A percentile compares a stretch with the other conserved stretches of the same genome.
Evolutionary conservation across 2,888 invertebrate genomes (phyloP).

Genomic region (Chouioia cunea): DNA sequence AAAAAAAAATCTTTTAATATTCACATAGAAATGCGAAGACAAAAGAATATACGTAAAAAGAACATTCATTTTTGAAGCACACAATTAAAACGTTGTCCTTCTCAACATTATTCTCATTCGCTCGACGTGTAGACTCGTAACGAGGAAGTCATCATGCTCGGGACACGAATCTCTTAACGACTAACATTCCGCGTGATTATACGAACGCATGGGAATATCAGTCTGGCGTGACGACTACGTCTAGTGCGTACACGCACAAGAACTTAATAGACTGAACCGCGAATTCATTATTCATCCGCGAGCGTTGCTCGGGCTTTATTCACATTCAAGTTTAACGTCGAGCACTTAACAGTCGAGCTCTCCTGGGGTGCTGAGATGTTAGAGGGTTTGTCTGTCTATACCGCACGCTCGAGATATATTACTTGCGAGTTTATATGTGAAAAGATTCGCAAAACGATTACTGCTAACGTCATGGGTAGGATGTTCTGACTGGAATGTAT

Average conservation of each 20-base stretch:
- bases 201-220: slow-evolving; percentile 5
- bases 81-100: too few relatives aligned
- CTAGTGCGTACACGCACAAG: neutral
- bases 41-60: too few relatives aligned
- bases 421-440: too few relatives aligned
- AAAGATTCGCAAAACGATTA: too few relatives aligned
- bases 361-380: too few relatives aligned
- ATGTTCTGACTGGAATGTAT: too few relatives aligned
- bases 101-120: too few relatives aligned
- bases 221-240: neutral
- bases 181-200: slow-evolving; percentile 22
- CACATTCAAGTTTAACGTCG: slow-evolving; percentile 31
- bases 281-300: slow-evolving; percentile 42
- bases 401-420: neutral
- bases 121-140: slow-evolving; percentile 6
- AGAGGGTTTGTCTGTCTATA: neutral
- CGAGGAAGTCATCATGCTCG: slow-evolving; percentile 4
- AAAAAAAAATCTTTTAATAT: too few relatives aligned
- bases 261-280: slow-evolving; percentile 16
- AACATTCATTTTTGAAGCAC: too few relatives aligned
- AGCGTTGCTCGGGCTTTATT: slow-evolving; percentile 12
- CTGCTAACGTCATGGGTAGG: too few relatives aligned
- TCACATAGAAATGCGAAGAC: too few relatives aligned
- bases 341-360: slow-evolving; percentile 28
- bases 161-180: neutral